Evolutionary conservation across 23 tunicate genomes (phyloP), one percentile per base, ranked within the genome.

Genomic region (Clavelina lepadiformis): DNA sequence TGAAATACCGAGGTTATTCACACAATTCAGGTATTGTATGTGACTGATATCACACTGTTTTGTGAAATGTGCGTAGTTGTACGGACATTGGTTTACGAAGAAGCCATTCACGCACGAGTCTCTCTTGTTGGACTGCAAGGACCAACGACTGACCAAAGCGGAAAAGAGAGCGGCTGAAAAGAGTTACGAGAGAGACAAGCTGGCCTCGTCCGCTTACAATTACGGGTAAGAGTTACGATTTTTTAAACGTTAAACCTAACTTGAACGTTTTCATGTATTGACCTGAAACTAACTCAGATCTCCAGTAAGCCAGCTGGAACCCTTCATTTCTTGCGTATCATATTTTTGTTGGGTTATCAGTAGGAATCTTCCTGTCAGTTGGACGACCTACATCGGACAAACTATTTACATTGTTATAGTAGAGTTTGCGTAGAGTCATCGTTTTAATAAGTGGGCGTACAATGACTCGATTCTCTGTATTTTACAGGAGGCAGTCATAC

Each of bases 71-170:
- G 1, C 32, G 31, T 79, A 82, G 91, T 41, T 8, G 28, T 33
- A 35, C 57, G 82, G 96, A 5, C 67, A 67, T 34, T 89, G 97
- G 97, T 71, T 89, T 44, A 89, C 97, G 44, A 75, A 70, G 69
- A 81, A 75, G 51, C 97, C 97, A 0, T 89, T 80, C 73, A 63
- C 58, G n/a, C 97, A 89, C 64, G 97, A 89, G 52, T 89, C 97
- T 1, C 35, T 89, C 13, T 65, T 81, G 19, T 81, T 89, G 47
- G 89, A 89, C 46, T 89, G 97, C 65, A 89, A 89, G 22, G 80
- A 85, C 34, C 79, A 75, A 41, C 35, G 89, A 31, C 60, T 89
- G 22, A 89, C 97, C 38, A 81, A 81, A 63, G 97, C 97, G 13
- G 89, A 89, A 59, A 77, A 72, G 63, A 51, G 89, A 25, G 68